These are phyloP conservation scores for Drosophila pseudoobscura DNA, from an alignment of 1,140 invertebrate genomes.

Conservation along the genomic window DNA sequence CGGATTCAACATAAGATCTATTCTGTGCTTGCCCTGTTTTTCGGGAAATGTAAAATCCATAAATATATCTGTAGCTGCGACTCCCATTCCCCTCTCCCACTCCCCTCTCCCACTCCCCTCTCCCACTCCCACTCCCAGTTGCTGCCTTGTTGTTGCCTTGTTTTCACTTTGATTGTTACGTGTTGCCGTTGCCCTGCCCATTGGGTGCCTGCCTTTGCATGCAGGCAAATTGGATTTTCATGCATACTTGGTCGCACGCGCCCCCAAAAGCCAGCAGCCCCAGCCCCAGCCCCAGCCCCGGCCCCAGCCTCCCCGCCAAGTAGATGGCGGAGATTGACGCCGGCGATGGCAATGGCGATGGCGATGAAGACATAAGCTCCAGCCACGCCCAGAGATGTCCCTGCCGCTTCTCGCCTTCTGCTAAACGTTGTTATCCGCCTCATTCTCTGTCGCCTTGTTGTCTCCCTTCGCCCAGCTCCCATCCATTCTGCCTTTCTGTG, in stretches of 20 bases:
- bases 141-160: constrained; percentile 44
- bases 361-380: constrained; percentile 26
- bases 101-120: too few species aligned
- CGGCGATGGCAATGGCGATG: constrained; percentile 5
- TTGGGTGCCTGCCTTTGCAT: constrained; percentile 21
- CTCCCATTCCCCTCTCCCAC: too few species aligned
- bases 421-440: constrained; percentile 76
- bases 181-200: constrained; percentile 49
- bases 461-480: neutral
- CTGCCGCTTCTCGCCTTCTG: constrained; percentile 48
- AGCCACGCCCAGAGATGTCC: constrained; percentile 13
- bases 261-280: constrained; percentile 29
- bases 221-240: constrained; percentile 79
- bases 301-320: neutral
- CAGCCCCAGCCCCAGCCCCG: constrained; percentile 2
- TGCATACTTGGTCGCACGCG: constrained; percentile 79
- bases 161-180: constrained; percentile 79
- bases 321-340: neutral
- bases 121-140: too few species aligned
- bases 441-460: constrained; percentile 21
- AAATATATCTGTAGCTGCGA: constrained; percentile 53
- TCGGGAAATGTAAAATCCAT: constrained; percentile 42
- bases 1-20: too few species aligned
- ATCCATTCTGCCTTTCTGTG: neutral
- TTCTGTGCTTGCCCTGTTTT: too few species aligned